Evolutionary conservation across 2,888 invertebrate species (phyloP).

Genomic region (Strigamia crassipes): DNA sequence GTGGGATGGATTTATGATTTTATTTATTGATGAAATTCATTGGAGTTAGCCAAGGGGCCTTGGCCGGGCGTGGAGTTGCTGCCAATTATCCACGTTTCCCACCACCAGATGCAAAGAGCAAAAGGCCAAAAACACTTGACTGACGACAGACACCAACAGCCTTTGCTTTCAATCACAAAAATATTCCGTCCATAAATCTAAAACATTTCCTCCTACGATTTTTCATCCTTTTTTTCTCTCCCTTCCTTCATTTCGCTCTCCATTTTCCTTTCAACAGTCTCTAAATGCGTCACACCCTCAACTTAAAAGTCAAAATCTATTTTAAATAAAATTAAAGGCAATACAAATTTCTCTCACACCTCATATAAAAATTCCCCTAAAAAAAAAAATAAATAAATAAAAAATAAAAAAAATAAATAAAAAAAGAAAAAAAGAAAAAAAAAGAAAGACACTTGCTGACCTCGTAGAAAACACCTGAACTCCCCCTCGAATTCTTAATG

Average conservation of each 20-base stretch:
- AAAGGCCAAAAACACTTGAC: conserved; percentile 21
- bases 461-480: not conserved
- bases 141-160: conserved; percentile 16
- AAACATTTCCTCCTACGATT: not conserved
- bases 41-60: conserved; percentile 21
- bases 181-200: conserved; percentile 21
- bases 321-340: conserved; percentile 16
- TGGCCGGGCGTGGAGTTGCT: conserved; percentile 21
- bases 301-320: not conserved
- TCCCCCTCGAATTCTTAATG: conserved; percentile 16
- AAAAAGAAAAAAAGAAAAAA: not conserved
- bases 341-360: conserved; percentile 1
- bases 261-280: not conserved
- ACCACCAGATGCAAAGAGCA: conserved; percentile 19
- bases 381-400: no score
- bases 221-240: not conserved
- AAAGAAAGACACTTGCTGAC: not conserved
- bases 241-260: not conserved
- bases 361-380: not conserved
- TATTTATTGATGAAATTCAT: conserved; percentile 21
- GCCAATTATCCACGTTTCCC: conserved; percentile 21
- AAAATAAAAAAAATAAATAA: no score
- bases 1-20: conserved; percentile 21
- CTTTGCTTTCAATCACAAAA: conserved; percentile 16
- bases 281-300: not conserved